phyloP scores from a whole-genome alignment of 2,888 invertebrate genomes.

The Aquatica leii region DNA sequence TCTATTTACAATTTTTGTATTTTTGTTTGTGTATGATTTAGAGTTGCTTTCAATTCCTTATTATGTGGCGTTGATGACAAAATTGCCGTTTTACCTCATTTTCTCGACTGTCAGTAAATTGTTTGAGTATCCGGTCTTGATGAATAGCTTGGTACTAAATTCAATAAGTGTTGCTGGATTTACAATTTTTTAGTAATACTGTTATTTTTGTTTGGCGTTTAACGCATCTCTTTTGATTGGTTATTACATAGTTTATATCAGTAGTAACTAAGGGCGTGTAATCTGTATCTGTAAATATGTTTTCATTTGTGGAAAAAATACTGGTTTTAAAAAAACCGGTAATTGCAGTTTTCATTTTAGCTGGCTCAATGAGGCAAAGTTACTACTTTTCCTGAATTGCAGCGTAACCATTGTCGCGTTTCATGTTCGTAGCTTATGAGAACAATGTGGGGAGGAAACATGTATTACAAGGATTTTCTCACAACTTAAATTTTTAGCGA shows the following conservation, averaged over 20 bases:
- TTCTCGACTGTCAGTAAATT: not conserved
- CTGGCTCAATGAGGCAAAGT: not conserved
- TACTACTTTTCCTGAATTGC: too few relatives aligned
- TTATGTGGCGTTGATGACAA: not conserved
- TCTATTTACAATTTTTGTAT: not conserved
- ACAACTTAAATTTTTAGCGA: too few relatives aligned
- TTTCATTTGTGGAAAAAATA: not conserved
- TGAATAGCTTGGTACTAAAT: not conserved
- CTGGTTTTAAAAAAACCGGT: not conserved
- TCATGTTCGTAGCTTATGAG: too few relatives aligned
- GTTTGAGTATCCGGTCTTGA: not conserved
- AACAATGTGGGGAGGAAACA: too few relatives aligned
- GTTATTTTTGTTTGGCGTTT: not conserved
- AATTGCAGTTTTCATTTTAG: not conserved
- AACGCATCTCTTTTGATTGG: not conserved
- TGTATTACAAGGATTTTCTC: too few relatives aligned
- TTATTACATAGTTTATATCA: not conserved
- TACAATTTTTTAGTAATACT: not conserved
- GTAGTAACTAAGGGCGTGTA: not conserved
- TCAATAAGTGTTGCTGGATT: not conserved
- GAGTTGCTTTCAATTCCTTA: not conserved
- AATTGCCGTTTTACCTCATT: not conserved
- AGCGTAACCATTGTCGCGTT: too few relatives aligned
- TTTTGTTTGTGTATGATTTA: not conserved
- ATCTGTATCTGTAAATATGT: not conserved